Conservation (phyloP, 2,888 invertebrate species). For the Halictus quadricinctus region DNA sequence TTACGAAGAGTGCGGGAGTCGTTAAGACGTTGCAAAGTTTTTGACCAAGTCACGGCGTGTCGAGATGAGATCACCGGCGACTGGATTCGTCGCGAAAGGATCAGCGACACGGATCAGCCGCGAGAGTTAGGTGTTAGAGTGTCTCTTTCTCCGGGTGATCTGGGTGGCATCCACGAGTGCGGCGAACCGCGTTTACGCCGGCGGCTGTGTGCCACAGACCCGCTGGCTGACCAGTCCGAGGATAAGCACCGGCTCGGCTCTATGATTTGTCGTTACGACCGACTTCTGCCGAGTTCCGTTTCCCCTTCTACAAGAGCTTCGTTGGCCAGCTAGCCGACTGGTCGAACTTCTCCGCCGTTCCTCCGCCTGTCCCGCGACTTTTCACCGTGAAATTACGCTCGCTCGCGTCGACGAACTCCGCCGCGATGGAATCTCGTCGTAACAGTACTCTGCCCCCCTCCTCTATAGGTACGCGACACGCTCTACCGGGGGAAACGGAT, state of each 20-base stretch:
- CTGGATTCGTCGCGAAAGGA: not conserved
- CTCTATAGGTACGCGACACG: constrained; percentile 11
- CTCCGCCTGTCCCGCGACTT: constrained; percentile 44
- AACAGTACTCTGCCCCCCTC: constrained; percentile 41
- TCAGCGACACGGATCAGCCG: not conserved
- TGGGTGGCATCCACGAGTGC: constrained; percentile 15
- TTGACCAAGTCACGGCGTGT: not conserved
- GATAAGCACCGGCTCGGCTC: constrained; percentile 48
- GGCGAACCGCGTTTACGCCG: constrained; percentile 29
- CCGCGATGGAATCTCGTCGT: constrained; percentile 50
- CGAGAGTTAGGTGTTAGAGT: not conserved
- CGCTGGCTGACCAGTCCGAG: constrained; percentile 52
- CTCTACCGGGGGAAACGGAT: constrained; percentile 10
- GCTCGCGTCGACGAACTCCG: constrained; percentile 15
- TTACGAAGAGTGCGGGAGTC: not conserved
- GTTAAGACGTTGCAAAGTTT: not conserved
- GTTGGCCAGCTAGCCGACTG: constrained; percentile 6
- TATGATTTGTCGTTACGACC: constrained; percentile 62
- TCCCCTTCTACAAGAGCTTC: constrained; percentile 18
- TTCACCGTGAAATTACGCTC: constrained; percentile 48
- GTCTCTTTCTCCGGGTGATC: not conserved
- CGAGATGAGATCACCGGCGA: not conserved
- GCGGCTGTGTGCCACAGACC: constrained; percentile 46
- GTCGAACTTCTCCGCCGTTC: constrained; percentile 45
- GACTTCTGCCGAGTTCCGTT: constrained; percentile 53